Evolutionary conservation across 2,888 invertebrate species (phyloP).

Genomic region (Drosophila meridionalis): DNA sequence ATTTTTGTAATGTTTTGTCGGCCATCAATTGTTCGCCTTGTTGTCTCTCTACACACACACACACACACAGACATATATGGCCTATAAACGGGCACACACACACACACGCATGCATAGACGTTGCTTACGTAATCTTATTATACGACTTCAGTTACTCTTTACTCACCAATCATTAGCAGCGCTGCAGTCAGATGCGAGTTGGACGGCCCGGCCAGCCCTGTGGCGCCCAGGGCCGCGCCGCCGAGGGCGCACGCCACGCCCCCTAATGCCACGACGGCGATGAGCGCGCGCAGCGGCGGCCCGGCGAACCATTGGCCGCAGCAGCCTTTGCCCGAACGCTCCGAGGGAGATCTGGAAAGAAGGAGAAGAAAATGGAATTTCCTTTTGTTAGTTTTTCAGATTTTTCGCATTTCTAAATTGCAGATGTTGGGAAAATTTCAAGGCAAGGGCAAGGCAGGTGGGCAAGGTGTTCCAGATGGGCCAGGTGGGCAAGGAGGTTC

Average conservation of each 20-base stretch:
- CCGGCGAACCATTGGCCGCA: constrained; percentile 85
- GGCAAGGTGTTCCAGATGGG: not conserved
- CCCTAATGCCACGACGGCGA: constrained; percentile 85
- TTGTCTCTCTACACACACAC: not conserved
- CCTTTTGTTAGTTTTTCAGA: constrained; percentile 47
- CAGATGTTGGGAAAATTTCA: constrained; percentile 33
- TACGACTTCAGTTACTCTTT: constrained; percentile 1
- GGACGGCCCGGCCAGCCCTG: constrained; percentile 85
- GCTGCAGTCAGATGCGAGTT: constrained; percentile 85
- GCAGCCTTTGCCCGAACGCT: constrained; percentile 85
- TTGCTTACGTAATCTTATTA: constrained; percentile 5
- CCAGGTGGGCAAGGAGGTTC: not conserved
- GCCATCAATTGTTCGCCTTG: constrained; percentile 54
- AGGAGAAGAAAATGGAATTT: constrained; percentile 24
- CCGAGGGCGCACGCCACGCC: constrained; percentile 85
- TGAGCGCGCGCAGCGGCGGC: constrained; percentile 84
- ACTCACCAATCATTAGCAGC: constrained; percentile 85
- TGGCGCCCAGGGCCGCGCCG: constrained; percentile 85
- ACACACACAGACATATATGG: not conserved
- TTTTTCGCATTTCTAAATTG: constrained; percentile 10
- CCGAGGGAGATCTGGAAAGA: constrained; percentile 84
- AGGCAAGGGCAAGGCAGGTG: not conserved
- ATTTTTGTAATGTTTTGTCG: constrained; percentile 43
- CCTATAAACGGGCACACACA: not conserved
- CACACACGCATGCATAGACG: not conserved